Evolutionary conservation across 2,888 invertebrate genomes (phyloP), one percentile per base, ranked within the genome.

Genomic region (Hirtodrosophila confusa): DNA sequence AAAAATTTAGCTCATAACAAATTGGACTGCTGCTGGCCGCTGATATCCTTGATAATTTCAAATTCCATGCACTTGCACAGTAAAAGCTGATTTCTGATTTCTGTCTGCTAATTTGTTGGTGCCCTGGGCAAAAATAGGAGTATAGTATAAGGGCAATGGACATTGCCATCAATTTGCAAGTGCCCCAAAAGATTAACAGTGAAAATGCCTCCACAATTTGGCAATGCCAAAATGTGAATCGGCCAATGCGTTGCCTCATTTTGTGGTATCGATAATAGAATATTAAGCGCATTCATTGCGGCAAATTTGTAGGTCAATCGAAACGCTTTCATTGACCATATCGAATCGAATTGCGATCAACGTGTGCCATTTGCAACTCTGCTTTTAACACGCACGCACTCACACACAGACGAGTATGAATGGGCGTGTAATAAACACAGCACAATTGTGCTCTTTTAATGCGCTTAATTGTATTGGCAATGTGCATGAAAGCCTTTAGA

Each of bases 381-480:
- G 31, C 37, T 47, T 23, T 33, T 47, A 24, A 23, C 47, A 4
- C 11, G 31, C 40, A 12, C 27, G n/a, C 49, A 29, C 12, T 9
- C 17, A 45, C 35, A 37, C 51, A n/a, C 23, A 36, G 41, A 40
- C 24, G 56, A 11, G 27, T 3, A 27, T 27, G 27, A 4, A 27
- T 27, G 2, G 4, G 40, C 44, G 44, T 63, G 17, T 37, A 57
- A 39, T 50, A 31, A 31, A 17, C 33, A 8, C 50, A 48, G 49
- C 39, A 62, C 47, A 62, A 36, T 53, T 53, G 29, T 53, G 50
- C 35, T 47, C 47, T 43, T 47, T 60, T 71, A 78, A 71, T 67
- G 62, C 58, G 69, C 63, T 69, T 72, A 85, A 87, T 68, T 82
- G 79, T 87, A 78, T 82, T 79, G 86, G 88, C 66, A 78, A 78